These are phyloP conservation scores for Sterna hirundo DNA, from an alignment of 2,113 vertebrate genomes.

Conservation along the genomic window DNA sequence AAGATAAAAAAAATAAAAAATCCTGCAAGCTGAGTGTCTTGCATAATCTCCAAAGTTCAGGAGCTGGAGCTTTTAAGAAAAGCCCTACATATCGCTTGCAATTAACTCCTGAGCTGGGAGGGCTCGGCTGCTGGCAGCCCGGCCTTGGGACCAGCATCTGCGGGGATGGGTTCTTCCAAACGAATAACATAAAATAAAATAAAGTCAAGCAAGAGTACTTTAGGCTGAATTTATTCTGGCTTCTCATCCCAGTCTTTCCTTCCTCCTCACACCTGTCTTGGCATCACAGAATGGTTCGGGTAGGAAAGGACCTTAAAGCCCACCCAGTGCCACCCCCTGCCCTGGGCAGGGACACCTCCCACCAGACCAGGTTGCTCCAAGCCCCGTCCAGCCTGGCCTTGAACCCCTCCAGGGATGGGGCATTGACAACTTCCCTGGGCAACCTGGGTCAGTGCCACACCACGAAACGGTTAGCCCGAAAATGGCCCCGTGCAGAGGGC, in stretches of 20 bases:
- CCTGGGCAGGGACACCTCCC: too few relatives aligned
- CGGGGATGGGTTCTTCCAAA: not conserved
- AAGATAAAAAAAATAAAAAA: conserved; percentile 27
- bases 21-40: conserved; percentile 36
- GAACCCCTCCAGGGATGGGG: too few relatives aligned
- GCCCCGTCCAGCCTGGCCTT: too few relatives aligned
- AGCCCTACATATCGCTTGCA: not conserved
- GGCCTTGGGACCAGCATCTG: not conserved
- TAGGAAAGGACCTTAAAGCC: too few relatives aligned
- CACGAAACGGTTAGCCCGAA: not conserved
- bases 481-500: not conserved
- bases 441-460: too few relatives aligned
- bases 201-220: not conserved
- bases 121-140: not conserved
- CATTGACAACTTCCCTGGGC: too few relatives aligned
- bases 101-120: conserved; percentile 15
- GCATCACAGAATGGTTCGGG: not conserved
- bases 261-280: accelerated
- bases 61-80: conserved; percentile 40
- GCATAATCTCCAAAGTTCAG: conserved; percentile 50
- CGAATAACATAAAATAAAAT: not conserved
- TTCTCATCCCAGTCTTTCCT: not conserved
- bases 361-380: too few relatives aligned
- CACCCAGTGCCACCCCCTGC: too few relatives aligned
- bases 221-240: not conserved